Evolutionary conservation across 2,113 vertebrate species (phyloP), one percentile per base, ranked within the genome.

Genomic region (Australoheros scitulus): DNA sequence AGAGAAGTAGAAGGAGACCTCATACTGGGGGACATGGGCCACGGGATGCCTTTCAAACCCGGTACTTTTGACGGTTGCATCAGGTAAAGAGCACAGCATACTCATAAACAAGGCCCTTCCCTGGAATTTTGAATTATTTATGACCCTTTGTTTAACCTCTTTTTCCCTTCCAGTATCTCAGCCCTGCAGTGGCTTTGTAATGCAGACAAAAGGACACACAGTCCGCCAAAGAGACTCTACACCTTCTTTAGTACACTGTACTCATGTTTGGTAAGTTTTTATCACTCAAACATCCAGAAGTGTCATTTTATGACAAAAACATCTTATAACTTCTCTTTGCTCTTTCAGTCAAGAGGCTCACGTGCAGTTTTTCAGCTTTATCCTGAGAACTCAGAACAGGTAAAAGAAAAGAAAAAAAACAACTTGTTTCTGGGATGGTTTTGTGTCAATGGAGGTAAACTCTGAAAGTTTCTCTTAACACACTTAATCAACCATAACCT

Each of bases 101-200:
- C 34, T 65, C 36, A 18, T 3, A 55, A 58, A 24, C 18, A 1
- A 3, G 2, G 0, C 6, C 26, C 50, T 20, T 60, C 6, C 4
- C 8, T 29, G 8, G 8, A 2, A 50, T 57, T 63, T 52, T 14
- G 0, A 76, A 22, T 64, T 0, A 15, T 82, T 43, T 77, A 3
- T 32, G 18, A 72, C 10, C 32, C 10, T 0, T 8, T 61, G 61
- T 82, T 75, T 55, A 68, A 47, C 32, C 77, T 8, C 58, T 63
- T 50, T 3, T 10, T 13, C 20, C 38, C 81, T 50, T 1, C 55
- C 81, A 99, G 98, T 88, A 99, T 99, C 83, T 99, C 98, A 0
- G 98, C 98, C 0, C 95, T 99, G 83, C 98, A 99, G 92, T 99
- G 98, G 98, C 96, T 99, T 52, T 99, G 98, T 83, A 99, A 97